Evolutionary conservation across 2,113 vertebrate genomes (phyloP), one percentile per base, ranked within the genome.

Genomic region (Acinonyx jubatus): DNA sequence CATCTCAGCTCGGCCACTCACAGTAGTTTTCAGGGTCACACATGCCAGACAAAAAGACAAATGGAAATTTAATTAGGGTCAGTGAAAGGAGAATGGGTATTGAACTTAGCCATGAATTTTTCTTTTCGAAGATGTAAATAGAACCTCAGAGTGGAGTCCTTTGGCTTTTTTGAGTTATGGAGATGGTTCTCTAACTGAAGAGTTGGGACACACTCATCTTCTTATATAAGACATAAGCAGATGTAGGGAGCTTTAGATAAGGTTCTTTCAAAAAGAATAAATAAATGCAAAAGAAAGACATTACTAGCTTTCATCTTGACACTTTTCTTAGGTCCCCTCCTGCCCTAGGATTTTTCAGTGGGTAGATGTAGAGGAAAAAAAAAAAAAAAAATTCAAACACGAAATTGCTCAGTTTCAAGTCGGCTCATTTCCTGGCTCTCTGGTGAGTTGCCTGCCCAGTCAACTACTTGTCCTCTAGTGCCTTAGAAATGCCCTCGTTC

Each of bases 231-330:
- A 78, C 0, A 3, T 16, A 25, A 87, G 50, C 21, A 57, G 36
- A 74, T 38, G 41, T n/a, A n/a, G 27, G 48, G 31, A 82, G 50
- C 48, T 41, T 86, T 81, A 38, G 65, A 29, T 13, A 82, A 80
- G 90, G n/a, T 38, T 52, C 55, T 78, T 63, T 85, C 4, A 73
- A 80, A 85, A 48, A 63, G 69, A 79, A 4, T 65, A 81, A 83
- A 52, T 66, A 68, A 80, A 89, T 48, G 50, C 89, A 82, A 65
- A 76, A 86, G 85, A 45, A 69, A 55, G 29, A 82, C 69, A 85
- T 45, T 29, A 19, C 5, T 50, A 45, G 36, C 38, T 82, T 90
- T 55, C 36, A n/a, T 73, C 87, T 33, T 50, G 76, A 38, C 50
- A 66, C 29, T 50, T 63, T 76, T 89, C 25, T 82, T 2, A 1